phyloP scores from a whole-genome alignment of 92 coral and sea anemone genomes.

The Zoanthus solanderi region DNA sequence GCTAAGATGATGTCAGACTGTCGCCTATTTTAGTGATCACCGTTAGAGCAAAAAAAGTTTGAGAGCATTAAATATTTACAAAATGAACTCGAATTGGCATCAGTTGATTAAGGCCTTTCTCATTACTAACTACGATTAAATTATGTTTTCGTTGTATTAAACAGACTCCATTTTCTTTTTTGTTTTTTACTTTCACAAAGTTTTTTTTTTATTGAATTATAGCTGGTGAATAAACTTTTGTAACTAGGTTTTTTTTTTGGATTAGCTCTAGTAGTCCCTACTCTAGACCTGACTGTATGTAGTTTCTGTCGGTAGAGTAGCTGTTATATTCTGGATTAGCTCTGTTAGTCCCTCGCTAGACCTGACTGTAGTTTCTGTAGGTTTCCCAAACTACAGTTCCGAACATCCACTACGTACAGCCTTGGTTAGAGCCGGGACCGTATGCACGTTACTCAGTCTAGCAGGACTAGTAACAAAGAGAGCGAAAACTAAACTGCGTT shows the following conservation, averaged over 20 bases:
- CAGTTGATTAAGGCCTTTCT: not conserved
- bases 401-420: too few relatives aligned
- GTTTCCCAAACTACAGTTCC: too few relatives aligned
- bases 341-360: too few relatives aligned
- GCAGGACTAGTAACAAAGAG: too few relatives aligned
- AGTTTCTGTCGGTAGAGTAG: too few relatives aligned
- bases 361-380: too few relatives aligned
- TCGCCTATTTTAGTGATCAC: conserved; percentile 54
- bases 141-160: not conserved
- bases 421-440: too few relatives aligned
- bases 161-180: not conserved
- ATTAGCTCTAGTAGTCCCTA: not conserved
- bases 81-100: not conserved
- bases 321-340: too few relatives aligned
- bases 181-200: not conserved
- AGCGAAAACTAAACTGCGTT: too few relatives aligned
- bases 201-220: not conserved
- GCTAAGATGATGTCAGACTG: conserved; percentile 69
- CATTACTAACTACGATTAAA: not conserved
- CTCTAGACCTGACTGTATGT: too few relatives aligned
- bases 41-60: conserved; percentile 48
- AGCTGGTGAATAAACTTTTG: not conserved
- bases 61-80: conserved; percentile 62
- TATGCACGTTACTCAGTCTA: too few relatives aligned
- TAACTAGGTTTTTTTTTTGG: not conserved